Conservation (phyloP, 2,888 invertebrate species). For the Nomada lathburiana region DNA sequence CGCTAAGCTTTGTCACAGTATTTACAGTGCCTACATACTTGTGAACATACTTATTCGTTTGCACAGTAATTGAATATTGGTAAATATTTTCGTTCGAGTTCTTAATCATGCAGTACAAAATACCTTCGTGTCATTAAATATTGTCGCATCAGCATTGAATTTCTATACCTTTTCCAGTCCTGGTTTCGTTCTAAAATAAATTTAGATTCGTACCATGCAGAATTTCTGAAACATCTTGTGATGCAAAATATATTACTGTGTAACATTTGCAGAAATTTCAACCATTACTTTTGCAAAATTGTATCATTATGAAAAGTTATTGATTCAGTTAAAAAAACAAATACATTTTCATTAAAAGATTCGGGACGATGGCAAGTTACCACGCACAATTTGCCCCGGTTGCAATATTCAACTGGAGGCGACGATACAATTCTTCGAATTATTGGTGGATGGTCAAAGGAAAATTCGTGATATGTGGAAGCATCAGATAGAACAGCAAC, state of each 20-base stretch:
- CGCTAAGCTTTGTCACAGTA: not conserved
- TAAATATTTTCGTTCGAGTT: not conserved
- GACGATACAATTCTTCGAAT: slow-evolving; percentile 90
- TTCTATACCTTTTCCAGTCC: not conserved
- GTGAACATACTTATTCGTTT: not conserved
- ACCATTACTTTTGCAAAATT: not conserved
- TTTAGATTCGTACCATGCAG: not conserved
- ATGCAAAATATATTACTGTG: not conserved
- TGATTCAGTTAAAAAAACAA: not conserved
- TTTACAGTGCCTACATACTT: not conserved
- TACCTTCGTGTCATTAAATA: not conserved
- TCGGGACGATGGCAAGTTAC: slow-evolving; percentile 89
- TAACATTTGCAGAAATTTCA: not conserved
- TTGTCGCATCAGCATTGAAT: not conserved
- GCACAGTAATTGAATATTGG: not conserved
- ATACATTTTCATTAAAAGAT: slow-evolving; percentile 85
- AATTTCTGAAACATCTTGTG: not conserved
- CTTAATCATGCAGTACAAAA: not conserved
- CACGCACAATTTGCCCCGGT: slow-evolving; percentile 90
- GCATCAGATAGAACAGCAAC: slow-evolving; percentile 83
- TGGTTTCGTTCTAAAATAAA: not conserved
- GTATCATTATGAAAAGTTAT: not conserved
- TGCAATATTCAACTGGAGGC: slow-evolving; percentile 91
- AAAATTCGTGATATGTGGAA: slow-evolving; percentile 85
- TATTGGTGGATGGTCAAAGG: slow-evolving; percentile 90